Percentiles rank a stretch among this genome's conserved stretches.
phyloP scores from a whole-genome alignment of 2,113 vertebrate genomes.

The Carettochelys insculpta region DNA sequence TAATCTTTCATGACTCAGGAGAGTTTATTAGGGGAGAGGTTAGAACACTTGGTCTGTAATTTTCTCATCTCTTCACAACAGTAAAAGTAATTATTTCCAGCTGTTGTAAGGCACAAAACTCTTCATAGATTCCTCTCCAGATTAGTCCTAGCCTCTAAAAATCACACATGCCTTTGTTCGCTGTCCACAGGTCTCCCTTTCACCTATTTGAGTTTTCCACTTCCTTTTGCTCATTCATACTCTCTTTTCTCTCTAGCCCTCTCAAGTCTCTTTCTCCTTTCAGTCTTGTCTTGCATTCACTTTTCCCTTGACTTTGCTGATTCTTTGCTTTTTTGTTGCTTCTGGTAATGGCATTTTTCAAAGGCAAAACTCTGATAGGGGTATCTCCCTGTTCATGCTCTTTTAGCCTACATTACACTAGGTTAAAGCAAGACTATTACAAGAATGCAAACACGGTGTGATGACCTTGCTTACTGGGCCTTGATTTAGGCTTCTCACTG shows the following conservation, averaged over 20 bases:
- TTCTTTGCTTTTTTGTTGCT: neutral
- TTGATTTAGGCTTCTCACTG: slow-evolving; percentile 12
- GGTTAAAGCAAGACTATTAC: neutral
- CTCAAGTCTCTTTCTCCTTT: neutral
- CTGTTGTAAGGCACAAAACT: neutral
- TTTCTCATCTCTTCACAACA: neutral
- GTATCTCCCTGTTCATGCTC: neutral
- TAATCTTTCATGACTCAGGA: neutral
- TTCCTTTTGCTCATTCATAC: neutral
- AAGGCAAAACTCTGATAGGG: neutral
- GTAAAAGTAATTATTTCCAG: neutral
- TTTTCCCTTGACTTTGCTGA: neutral
- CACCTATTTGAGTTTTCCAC: neutral
- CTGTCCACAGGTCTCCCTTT: neutral
- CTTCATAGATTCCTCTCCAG: neutral
- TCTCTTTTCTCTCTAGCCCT: neutral
- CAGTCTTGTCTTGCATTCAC: neutral
- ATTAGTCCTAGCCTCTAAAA: neutral
- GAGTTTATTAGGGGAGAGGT: neutral
- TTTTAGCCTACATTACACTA: neutral
- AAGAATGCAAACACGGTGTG: neutral
- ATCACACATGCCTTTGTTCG: neutral
- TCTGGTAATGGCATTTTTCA: neutral
- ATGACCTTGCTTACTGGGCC: slow-evolving; percentile 30
- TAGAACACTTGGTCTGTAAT: neutral